These are phyloP conservation scores for Hydra vulgaris DNA, from an alignment of 30 jellyfish, hydroid and myxozoan species.

Conservation along the genomic window DNA sequence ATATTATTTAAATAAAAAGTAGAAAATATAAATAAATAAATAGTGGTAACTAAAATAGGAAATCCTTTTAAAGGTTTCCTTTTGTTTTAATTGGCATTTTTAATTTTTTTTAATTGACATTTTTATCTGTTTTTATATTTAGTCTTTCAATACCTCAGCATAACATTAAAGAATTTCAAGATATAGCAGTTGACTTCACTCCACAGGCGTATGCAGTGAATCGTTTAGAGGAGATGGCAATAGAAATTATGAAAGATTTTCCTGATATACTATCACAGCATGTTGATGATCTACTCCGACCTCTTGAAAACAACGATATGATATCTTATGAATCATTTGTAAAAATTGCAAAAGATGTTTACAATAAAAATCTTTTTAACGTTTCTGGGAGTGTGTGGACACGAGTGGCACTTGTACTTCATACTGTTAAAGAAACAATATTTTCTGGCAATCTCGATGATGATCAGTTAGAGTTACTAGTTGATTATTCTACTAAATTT, in stretches of 20 bases:
- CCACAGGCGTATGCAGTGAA: conserved; percentile 60
- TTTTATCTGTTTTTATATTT: background rate
- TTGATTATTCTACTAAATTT: conserved; percentile 71
- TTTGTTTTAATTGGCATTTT: background rate
- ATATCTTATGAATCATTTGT: conserved; percentile 65
- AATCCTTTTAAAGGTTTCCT: too few species aligned
- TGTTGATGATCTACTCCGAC: conserved; percentile 47
- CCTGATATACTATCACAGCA: conserved; percentile 66
- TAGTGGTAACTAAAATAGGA: too few species aligned
- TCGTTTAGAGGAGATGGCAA: conserved; percentile 58
- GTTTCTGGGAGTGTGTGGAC: conserved; percentile 74
- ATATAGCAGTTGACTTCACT: conserved; percentile 1
- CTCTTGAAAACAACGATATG: conserved; percentile 39
- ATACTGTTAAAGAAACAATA: conserved; percentile 65
- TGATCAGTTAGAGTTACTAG: conserved; percentile 67
- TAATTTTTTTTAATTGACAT: background rate
- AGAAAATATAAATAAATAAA: too few species aligned
- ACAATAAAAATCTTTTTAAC: conserved; percentile 48
- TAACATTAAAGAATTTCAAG: background rate
- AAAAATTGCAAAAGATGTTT: conserved; percentile 53
- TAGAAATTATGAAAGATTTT: conserved; percentile 63
- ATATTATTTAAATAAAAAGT: too few species aligned
- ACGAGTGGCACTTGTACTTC: conserved; percentile 60
- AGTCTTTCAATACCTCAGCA: background rate
- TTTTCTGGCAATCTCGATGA: conserved; percentile 58